phyloP scores from a whole-genome alignment of 2,797 vertebrate species.

The Molossus alvarezi region DNA sequence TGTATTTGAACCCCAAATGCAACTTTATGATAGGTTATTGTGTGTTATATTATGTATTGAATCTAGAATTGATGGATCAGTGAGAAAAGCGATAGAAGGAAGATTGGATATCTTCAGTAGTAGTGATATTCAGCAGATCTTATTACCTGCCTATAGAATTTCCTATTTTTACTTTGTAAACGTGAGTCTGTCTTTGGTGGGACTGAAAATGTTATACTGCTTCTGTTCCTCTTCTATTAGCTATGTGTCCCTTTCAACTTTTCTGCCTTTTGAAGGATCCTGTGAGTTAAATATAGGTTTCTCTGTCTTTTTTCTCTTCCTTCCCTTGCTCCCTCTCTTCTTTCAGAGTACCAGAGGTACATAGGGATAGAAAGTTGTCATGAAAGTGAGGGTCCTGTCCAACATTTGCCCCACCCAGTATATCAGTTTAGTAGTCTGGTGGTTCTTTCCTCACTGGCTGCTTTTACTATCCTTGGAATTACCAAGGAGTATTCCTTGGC shows the following conservation, averaged over 20 bases:
- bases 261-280: constrained; percentile 21
- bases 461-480: constrained; percentile 48
- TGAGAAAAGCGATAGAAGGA: constrained; percentile 42
- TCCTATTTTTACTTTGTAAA: constrained; percentile 54
- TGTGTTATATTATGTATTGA: constrained; percentile 7
- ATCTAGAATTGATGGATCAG: constrained; percentile 8
- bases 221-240: neutral
- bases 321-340: neutral
- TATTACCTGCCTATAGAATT: constrained; percentile 31
- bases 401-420: neutral
- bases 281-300: constrained; percentile 14
- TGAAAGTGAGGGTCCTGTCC: neutral
- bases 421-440: constrained; percentile 21
- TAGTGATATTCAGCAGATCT: constrained; percentile 13
- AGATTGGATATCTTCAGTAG: neutral
- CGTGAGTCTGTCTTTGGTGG: neutral
- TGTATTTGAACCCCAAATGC: constrained; percentile 35
- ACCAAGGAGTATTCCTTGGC: neutral
- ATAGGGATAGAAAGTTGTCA: neutral
- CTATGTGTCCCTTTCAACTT: neutral
- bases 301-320: neutral
- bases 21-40: constrained; percentile 10
- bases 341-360: neutral
- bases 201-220: neutral
- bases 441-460: constrained; percentile 2